A percentile compares a stretch with the other conserved stretches of the same genome.
Evolutionary conservation across 1,140 invertebrate genomes (phyloP).

Genomic region (Parasteatoda tepidariorum): DNA sequence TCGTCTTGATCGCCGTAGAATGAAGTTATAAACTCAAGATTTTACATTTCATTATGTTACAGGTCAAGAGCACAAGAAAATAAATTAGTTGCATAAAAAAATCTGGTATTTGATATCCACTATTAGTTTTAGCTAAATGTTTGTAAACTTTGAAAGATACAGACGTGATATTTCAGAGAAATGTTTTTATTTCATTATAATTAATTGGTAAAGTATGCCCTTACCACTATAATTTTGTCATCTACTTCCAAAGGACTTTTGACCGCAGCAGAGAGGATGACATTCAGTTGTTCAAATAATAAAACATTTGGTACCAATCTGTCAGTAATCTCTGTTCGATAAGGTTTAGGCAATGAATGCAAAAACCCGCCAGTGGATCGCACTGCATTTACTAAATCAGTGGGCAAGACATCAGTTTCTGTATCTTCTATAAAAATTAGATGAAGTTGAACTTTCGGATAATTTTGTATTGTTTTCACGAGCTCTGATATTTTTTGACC

Average conservation of each 20-base stretch:
- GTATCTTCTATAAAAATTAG: conserved; percentile 34
- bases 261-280: not conserved
- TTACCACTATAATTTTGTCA: conserved; percentile 32
- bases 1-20: too few species aligned
- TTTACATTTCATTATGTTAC: too few species aligned
- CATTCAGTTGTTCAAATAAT: not conserved
- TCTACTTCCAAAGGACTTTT: conserved; percentile 17
- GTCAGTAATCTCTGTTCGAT: not conserved
- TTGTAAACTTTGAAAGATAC: too few species aligned
- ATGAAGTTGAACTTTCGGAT: not conserved
- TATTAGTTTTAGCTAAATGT: too few species aligned
- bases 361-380: not conserved
- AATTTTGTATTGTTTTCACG: not conserved
- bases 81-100: too few species aligned
- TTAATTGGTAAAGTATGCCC: too few species aligned
- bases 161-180: too few species aligned
- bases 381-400: not conserved
- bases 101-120: too few species aligned
- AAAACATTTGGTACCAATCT: not conserved
- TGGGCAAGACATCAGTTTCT: not conserved
- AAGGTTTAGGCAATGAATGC: not conserved
- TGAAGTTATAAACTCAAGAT: too few species aligned
- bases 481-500: not conserved
- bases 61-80: too few species aligned
- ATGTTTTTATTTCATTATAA: too few species aligned